Conservation (phyloP, 1,140 invertebrate genomes). For the Psilanteris sp. region DNA sequence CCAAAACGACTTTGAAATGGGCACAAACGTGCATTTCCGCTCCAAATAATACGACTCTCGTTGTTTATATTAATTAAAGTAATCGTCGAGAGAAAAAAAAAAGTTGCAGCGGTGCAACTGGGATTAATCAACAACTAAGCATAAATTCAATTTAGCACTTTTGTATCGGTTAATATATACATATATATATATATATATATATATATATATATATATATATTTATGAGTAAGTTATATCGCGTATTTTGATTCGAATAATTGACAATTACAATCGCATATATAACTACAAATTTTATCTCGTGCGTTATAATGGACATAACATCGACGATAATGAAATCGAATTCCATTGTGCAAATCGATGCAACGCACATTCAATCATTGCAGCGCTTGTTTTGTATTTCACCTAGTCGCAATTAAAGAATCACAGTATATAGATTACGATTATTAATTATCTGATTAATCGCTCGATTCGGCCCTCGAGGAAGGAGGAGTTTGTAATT, state of each 20-base stretch:
- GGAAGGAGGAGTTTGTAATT: no score
- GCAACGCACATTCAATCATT: not conserved
- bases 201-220: no score
- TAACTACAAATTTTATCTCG: not conserved
- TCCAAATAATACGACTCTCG: slow-evolving; percentile 1
- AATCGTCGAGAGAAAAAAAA: not conserved
- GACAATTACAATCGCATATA: not conserved
- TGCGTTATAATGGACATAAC: not conserved
- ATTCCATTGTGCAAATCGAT: not conserved
- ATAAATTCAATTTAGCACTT: slow-evolving; percentile 1
- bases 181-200: no score
- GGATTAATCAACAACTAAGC: slow-evolving; percentile 5
- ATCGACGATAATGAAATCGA: not conserved
- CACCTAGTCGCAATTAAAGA: not conserved
- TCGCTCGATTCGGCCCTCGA: no score
- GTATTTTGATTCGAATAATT: not conserved
- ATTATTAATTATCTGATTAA: slow-evolving; percentile 11
- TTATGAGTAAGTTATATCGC: not conserved
- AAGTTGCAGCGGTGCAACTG: slow-evolving; percentile 22
- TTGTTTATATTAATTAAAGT: not conserved
- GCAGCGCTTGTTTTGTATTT: not conserved
- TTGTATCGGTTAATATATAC: no score
- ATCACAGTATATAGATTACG: not conserved
- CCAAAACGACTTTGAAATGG: no score
- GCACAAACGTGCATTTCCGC: no score